Conservation (phyloP, 2,113 vertebrate species). For the Malurus elegans region DNA sequence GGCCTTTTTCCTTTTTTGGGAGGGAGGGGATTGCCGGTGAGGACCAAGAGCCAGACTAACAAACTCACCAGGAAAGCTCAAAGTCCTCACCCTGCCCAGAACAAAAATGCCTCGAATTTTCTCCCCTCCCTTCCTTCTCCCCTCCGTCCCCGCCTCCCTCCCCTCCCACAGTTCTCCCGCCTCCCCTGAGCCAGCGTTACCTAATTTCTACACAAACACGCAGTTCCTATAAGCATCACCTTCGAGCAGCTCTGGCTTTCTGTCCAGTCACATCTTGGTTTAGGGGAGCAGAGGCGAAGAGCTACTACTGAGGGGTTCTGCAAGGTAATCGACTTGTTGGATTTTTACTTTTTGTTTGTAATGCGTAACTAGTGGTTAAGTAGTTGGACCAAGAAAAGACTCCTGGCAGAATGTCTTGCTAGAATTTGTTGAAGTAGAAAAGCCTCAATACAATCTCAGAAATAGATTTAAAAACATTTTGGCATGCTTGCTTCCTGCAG, state of each 20-base stretch:
- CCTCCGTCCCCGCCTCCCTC: neutral
- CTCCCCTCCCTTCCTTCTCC: neutral
- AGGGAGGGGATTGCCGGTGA: neutral
- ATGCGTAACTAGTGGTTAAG: neutral
- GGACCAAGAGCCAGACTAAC: neutral
- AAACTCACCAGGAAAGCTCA: neutral
- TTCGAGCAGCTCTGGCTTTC: neutral
- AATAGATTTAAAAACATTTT: neutral
- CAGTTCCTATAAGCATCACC: neutral
- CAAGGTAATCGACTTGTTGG: constrained; percentile 46
- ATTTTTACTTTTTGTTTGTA: neutral
- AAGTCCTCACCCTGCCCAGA: neutral
- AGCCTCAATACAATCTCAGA: neutral
- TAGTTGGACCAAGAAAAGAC: neutral
- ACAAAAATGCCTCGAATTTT: neutral
- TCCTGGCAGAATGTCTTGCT: neutral
- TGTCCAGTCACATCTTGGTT: neutral
- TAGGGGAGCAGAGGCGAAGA: neutral
- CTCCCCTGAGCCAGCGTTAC: constrained; percentile 53
- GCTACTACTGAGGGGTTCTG: neutral
- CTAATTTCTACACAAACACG: constrained; percentile 30
- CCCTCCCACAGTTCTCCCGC: neutral
- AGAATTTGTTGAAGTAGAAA: neutral
- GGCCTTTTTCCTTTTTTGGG: too few relatives aligned
- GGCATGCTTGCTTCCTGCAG: neutral